Percentiles rank a stretch among this genome's conserved stretches.
These are phyloP conservation scores for Uromys caudimaculatus DNA, from an alignment of 2,797 vertebrate species.

Conservation along the genomic window DNA sequence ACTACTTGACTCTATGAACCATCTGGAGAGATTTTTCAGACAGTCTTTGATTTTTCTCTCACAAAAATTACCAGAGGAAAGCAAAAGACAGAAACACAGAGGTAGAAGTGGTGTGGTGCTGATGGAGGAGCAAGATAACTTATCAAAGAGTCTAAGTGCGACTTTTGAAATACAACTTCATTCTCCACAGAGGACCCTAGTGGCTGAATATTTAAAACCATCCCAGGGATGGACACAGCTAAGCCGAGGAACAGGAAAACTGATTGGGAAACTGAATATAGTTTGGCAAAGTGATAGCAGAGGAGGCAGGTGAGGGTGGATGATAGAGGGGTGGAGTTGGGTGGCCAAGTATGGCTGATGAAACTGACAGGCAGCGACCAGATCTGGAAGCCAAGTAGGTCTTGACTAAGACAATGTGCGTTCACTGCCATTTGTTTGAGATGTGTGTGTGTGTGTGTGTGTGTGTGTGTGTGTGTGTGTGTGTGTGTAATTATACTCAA, in stretches of 20 bases:
- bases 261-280: background rate
- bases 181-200: background rate
- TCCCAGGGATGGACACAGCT: background rate
- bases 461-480: background rate
- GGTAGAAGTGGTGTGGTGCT: background rate
- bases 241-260: background rate
- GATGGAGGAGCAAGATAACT: rapidly evolving
- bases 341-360: background rate
- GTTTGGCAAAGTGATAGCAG: background rate
- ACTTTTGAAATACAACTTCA: background rate
- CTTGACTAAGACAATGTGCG: background rate
- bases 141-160: background rate
- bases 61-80: background rate
- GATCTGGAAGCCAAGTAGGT: too few relatives aligned
- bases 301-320: background rate
- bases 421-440: background rate
- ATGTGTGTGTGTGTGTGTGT: background rate
- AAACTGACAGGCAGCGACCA: background rate
- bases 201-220: background rate
- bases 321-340: background rate
- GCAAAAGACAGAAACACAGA: background rate
- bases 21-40: background rate
- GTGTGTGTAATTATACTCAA: background rate
- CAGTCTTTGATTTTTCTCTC: background rate
- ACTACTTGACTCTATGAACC: background rate